These are phyloP conservation scores for Egretta garzetta DNA, from an alignment of 2,113 vertebrate genomes.

Conservation along the genomic window DNA sequence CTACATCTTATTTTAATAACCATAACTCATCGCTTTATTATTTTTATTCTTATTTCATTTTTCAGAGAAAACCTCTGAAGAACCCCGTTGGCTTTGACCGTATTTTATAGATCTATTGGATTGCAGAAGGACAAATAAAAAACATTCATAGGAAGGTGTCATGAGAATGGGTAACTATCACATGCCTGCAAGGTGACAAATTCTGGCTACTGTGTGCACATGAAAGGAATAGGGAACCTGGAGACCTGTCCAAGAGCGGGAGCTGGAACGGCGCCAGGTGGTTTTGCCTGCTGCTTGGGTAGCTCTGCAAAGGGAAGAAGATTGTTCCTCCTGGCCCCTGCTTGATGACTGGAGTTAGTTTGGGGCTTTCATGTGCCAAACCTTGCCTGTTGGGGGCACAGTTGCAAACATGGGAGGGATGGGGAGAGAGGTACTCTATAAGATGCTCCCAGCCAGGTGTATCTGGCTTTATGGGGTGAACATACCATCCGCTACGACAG, in stretches of 20 bases:
- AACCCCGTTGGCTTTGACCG: background rate
- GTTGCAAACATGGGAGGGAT: background rate
- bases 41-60: background rate
- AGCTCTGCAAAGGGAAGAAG: background rate
- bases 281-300: background rate
- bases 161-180: background rate
- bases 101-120: background rate
- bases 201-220: conserved; percentile 25
- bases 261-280: background rate
- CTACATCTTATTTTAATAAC: conserved; percentile 54
- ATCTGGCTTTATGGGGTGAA: background rate
- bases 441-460: background rate
- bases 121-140: conserved; percentile 3
- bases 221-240: background rate
- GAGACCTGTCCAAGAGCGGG: background rate
- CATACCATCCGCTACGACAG: background rate
- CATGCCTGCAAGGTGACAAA: conserved; percentile 36
- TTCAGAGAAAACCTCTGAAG: background rate
- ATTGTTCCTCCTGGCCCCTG: background rate
- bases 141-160: background rate
- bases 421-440: background rate
- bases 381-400: rapidly evolving
- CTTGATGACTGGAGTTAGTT: background rate
- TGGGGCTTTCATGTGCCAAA: background rate
- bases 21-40: background rate